Conservation (phyloP, 1,140 invertebrate species). For the Goniozus legneri region DNA sequence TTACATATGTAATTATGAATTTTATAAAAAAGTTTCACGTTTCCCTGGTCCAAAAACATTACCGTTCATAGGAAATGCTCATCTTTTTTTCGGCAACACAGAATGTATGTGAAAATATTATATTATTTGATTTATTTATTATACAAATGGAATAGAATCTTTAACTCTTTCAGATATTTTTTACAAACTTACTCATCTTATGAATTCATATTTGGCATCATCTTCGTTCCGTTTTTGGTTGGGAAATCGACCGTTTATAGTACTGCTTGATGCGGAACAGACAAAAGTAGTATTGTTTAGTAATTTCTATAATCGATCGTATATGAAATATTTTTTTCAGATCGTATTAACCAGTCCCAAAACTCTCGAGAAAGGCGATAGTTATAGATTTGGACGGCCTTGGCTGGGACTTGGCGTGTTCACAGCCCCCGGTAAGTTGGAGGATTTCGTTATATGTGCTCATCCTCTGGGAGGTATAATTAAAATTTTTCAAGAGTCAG, state of each 20-base stretch:
- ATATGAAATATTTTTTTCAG: constrained; percentile 32
- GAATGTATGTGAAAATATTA: constrained; percentile 41
- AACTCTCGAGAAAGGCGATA: constrained; percentile 65
- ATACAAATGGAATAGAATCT: neutral
- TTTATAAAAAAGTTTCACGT: constrained; percentile 29
- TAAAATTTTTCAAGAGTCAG: too few relatives aligned
- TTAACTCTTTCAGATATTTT: constrained; percentile 21
- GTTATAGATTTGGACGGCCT: constrained; percentile 67
- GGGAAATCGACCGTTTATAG: constrained; percentile 36
- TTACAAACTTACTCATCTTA: constrained; percentile 15
- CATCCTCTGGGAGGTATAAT: neutral
- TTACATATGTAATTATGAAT: neutral
- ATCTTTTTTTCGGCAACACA: constrained; percentile 49
- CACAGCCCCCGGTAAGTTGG: constrained; percentile 59
- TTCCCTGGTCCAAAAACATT: constrained; percentile 54
- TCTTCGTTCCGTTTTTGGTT: constrained; percentile 36
- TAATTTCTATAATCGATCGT: constrained; percentile 12
- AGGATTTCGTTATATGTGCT: neutral
- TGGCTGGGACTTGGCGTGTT: constrained; percentile 72
- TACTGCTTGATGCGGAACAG: constrained; percentile 48
- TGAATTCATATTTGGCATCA: constrained; percentile 24
- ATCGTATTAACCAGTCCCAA: constrained; percentile 60
- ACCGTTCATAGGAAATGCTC: constrained; percentile 60
- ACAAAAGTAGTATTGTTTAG: constrained; percentile 48
- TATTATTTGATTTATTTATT: neutral